Evolutionary conservation across 2,888 invertebrate genomes (phyloP), one percentile per base, ranked within the genome.

Genomic region (Zaprionus lineosus): DNA sequence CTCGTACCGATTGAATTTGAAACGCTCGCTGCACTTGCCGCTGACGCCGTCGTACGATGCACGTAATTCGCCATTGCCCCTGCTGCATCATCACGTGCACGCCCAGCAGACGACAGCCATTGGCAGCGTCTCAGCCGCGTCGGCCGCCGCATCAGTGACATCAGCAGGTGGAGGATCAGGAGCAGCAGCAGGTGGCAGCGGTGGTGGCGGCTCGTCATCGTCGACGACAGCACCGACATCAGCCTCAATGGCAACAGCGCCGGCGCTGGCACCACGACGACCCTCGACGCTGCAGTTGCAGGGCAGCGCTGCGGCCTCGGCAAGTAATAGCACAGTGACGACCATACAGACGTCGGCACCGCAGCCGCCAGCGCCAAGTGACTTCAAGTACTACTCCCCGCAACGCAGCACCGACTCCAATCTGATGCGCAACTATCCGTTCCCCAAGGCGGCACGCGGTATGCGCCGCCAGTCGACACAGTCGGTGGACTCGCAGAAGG

Each of bases 331-430:
- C 14, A 86, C 89, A n/a, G 71, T 88, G 63, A 86, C 87, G 43
- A 86, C 85, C 28, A 87, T 88, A 63, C 87, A 88, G 29, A 86
- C 88, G 4, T 65, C 77, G 36, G 89, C 87, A 21, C 89, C 88
- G 14, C 88, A 82, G 51, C 82, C 87, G 61, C 90, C 90, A 57
- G 88, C 88, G 52, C 90, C 90, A 5, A 85, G 86, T 46, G 90
- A 90, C 71, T 90, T 86, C 60, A 90, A 90, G 63, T 90, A 89
- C 64, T 89, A 84, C 70, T 89, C 90, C 60, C 90, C 90, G 56
- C 90, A 90, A 39, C 89, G 88, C 62, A 74, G 77, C 66, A 86
- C 88, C 56, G 86, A 88, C 41, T 76, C 79, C 29, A 87, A 86
- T 65, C 70, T 87, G 24, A 77, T 88, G 69, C 83, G 86, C 31